Evolutionary conservation across 1,140 invertebrate genomes (phyloP), one percentile per base, ranked within the genome.

Genomic region (Zaprionus gabonicus): DNA sequence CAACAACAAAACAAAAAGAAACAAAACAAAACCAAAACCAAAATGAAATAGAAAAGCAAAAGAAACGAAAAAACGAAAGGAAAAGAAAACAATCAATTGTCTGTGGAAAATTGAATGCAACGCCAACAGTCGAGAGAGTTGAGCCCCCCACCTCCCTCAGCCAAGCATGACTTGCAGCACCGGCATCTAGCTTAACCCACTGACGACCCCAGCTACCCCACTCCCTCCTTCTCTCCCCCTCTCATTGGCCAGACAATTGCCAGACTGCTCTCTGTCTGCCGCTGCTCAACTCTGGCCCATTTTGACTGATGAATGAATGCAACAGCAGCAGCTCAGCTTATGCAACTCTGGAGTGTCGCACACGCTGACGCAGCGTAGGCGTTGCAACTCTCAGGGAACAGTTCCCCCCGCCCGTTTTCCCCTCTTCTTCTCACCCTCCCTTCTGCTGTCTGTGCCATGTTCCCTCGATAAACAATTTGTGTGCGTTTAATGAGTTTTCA

Each of bases 21-120:
- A 4, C 3, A 58, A 44, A 58, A 10, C 60, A 60, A 44, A 63
- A 49, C 6, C 69, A 57, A 49, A 69, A 2, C 25, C 15, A 41
- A 55, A 60, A 68, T 36, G 25, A 17, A 38, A 34, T 20, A 64
- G 41, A 34, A n/a, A 58, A n/a, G 27, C 31, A 17, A 34, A 17
- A 53, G 13, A 49, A 68, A 13, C 25, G 31, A 51, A 55, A 31
- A 17, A 46, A n/a, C 1, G 0, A 20, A n/a, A 23, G 23, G 41
- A 66, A 68, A 62, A 34, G 25, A 83, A 71, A 66, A 75, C 81
- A 83, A 86, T 86, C 80, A 82, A 82, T 86, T 86, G 83, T 86
- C 62, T 82, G 71, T 67, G 73, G 83, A 71, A 77, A 87, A 86
- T 86, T 87, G 80, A 86, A 86, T 83, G 80, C 72, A 80, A 63